Evolutionary conservation across 2,888 invertebrate species (phyloP), one percentile per base, ranked within the genome.

Genomic region (Spatulosminthurus flaviceps): DNA sequence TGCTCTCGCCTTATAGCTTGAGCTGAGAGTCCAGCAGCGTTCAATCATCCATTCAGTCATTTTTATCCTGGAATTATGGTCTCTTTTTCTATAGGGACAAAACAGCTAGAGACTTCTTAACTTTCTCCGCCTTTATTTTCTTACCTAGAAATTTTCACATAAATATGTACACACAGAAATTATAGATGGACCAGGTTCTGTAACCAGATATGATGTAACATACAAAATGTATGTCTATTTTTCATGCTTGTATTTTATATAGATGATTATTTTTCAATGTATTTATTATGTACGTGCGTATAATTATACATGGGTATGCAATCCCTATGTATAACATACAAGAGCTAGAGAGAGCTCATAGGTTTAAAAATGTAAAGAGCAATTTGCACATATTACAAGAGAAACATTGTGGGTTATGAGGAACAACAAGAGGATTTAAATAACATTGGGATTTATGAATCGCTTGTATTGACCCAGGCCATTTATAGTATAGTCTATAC

Each of bases 111-210:
- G 51, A 51, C 5, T 2, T 22, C 29, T 74, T 74, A 61, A 74
- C 74, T 74, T 74, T 74, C 74, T 29, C 74, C 74, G 61, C 74
- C 60, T 74, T 74, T 67, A 28, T 67, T 74, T 51, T 72, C 19
- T n/a, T n/a, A n/a, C n/a, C n/a, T n/a, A n/a, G n/a, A n/a, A n/a
- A n/a, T n/a, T n/a, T n/a, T n/a, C n/a, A n/a, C n/a, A n/a, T n/a
- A n/a, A n/a, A n/a, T n/a, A n/a, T n/a, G n/a, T n/a, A n/a, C n/a
- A n/a, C n/a, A n/a, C n/a, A n/a, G n/a, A n/a, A n/a, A n/a, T n/a
- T n/a, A n/a, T n/a, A n/a, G n/a, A n/a, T n/a, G n/a, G n/a, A n/a
- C n/a, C n/a, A n/a, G n/a, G n/a, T n/a, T n/a, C n/a, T n/a, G n/a
- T n/a, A n/a, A n/a, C n/a, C n/a, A n/a, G n/a, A n/a, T n/a, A n/a